Percentiles rank a stretch among this genome's conserved stretches.
Evolutionary conservation across 2,113 vertebrate genomes (phyloP).

Genomic region (Psettodes erumei): DNA sequence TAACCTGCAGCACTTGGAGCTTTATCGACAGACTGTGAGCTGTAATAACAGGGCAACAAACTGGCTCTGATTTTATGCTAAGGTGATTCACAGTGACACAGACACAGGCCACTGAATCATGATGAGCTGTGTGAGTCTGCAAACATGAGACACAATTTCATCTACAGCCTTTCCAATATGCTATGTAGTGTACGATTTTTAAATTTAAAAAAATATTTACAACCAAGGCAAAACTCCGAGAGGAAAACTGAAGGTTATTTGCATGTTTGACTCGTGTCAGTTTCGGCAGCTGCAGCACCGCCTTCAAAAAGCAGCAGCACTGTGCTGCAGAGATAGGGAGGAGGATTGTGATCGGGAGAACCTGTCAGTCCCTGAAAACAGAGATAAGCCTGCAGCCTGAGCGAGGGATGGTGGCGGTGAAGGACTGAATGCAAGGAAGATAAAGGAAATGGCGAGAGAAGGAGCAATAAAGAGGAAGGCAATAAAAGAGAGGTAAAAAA

Average conservation of each 20-base stretch:
- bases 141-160: not conserved
- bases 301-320: constrained; percentile 11
- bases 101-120: too few species aligned
- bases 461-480: too few species aligned
- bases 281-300: constrained; percentile 18
- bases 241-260: not conserved
- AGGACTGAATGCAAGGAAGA: not conserved
- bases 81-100: too few species aligned
- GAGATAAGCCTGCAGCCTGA: constrained; percentile 23
- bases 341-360: constrained; percentile 5
- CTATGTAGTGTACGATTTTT: too few species aligned
- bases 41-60: too few species aligned
- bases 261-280: not conserved
- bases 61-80: not conserved
- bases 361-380: constrained; percentile 19
- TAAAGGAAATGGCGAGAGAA: not conserved
- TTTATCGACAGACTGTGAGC: not conserved
- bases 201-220: too few species aligned
- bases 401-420: not conserved
- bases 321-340: constrained; percentile 33
- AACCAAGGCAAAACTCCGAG: not conserved
- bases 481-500: not conserved
- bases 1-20: not conserved
- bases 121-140: not conserved
- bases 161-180: too few species aligned